Evolutionary conservation across 2,797 vertebrate species (phyloP).

Genomic region (Pachyuromys duprasi): DNA sequence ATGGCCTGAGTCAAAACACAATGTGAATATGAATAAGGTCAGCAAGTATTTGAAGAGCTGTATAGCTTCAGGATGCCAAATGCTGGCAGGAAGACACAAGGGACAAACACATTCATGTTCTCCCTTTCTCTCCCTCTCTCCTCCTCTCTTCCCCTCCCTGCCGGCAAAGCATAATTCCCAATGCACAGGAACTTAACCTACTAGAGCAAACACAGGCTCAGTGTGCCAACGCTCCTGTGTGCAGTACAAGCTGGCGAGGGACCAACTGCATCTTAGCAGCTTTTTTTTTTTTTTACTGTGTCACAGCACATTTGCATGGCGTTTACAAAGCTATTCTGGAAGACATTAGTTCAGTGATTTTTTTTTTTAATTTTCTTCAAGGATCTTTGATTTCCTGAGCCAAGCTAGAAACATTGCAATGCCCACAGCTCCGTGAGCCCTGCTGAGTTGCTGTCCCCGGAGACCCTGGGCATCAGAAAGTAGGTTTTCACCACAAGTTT

Average conservation of each 20-base stretch:
- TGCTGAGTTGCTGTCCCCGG: not conserved
- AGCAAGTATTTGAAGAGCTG: not conserved
- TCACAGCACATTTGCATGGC: not conserved
- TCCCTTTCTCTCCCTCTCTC: not conserved
- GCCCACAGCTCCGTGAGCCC: not conserved
- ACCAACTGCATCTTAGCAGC: not conserved
- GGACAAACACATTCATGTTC: not conserved
- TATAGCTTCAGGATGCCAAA: not conserved
- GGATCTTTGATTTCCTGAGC: not conserved
- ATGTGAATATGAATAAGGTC: not conserved
- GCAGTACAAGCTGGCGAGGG: too few relatives aligned
- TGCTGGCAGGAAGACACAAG: not conserved
- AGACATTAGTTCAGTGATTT: not conserved
- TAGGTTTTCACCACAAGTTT: not conserved
- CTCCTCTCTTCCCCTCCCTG: not conserved
- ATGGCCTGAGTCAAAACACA: slow-evolving; percentile 91
- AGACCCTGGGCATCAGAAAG: not conserved
- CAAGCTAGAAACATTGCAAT: not conserved
- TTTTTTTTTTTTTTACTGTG: not conserved
- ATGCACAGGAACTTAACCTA: not conserved
- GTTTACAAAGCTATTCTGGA: not conserved
- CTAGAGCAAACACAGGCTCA: not conserved
- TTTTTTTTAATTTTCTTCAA: not conserved
- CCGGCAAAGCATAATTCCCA: not conserved
- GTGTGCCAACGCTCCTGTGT: not conserved